Evolutionary conservation across 37 sponge, comb jelly and placozoan genomes (phyloP), one percentile per base, ranked within the genome.

Genomic region (Aplysina aerophoba): DNA sequence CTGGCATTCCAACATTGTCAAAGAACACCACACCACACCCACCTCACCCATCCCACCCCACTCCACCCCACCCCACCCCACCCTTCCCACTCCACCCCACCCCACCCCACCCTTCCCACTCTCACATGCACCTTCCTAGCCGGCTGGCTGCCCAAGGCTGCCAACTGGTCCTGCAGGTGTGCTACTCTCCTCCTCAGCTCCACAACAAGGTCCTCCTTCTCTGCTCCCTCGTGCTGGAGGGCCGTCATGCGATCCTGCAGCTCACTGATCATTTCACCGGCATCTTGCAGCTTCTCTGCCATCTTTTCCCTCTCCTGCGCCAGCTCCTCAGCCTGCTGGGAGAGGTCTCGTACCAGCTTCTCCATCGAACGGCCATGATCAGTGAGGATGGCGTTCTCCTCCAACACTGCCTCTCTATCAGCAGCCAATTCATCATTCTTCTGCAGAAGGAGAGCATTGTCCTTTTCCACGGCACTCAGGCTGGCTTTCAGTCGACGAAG

Each of bases 151-250:
- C 50, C 50, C 50, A 44, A 44, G 16, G 34, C 81, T 34, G 81
- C 60, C 17, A 27, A 0, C 35, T 58, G 22, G 22, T 14, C 55
- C 35, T 60, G 30, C 37, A 60, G 81, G 25, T 81, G 61, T 25
- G 34, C 81, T 4, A 87, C 30, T 40, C 25, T 59, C 63, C 38
- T 37, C 61, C 84, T 85, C 34, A 89, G 71, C 28, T 87, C 82
- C 36, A 59, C 59, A 40, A 91, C 62, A 0, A 67, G 55, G 21
- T 55, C 55, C 50, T 82, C 88, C 88, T 85, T 91, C 59, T 85
- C 85, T 17, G 37, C 44, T 44, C 81, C 59, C 5, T 88, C n/a
- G 59, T 81, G 71, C 34, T 85, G 82, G 6, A 44, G 50, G 50
- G 50, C 50, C 8, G 50, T 44, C 0, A 91, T 33, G 27, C 71